These are phyloP conservation scores for Toxotes lorentzi DNA, from an alignment of 2,797 vertebrate species.

Conservation along the genomic window DNA sequence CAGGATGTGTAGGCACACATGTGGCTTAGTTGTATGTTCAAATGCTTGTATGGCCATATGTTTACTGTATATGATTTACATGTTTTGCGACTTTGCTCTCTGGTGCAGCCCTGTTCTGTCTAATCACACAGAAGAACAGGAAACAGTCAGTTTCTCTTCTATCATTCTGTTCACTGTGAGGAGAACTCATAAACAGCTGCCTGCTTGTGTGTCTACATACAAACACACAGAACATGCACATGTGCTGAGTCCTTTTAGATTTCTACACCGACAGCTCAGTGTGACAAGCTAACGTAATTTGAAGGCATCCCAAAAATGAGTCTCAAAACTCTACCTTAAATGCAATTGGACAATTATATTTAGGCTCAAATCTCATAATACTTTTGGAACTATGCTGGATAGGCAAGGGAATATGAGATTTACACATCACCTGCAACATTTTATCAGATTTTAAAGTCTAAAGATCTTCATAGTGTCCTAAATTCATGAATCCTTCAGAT, in stretches of 20 bases:
- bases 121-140: slow-evolving; percentile 21
- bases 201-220: not conserved
- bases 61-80: not conserved
- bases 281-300: not conserved
- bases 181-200: slow-evolving; percentile 10
- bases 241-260: not conserved
- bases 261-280: not conserved
- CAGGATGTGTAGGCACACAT: not conserved
- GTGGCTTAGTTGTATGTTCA: not conserved
- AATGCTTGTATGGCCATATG: not conserved
- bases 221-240: not conserved
- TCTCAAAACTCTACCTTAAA: not conserved
- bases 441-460: slow-evolving; percentile 3
- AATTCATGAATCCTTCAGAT: not conserved
- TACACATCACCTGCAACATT: not conserved
- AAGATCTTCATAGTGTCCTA: not conserved
- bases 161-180: slow-evolving; percentile 13
- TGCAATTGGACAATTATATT: not conserved
- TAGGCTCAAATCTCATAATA: not conserved
- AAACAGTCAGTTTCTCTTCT: slow-evolving; percentile 15
- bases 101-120: not conserved
- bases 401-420: not conserved
- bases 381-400: not conserved
- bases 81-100: slow-evolving; percentile 1
- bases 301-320: not conserved